Base-by-base conservation (phyloP, 2,888 invertebrate genomes). In the Limenitis camilla region DNA sequence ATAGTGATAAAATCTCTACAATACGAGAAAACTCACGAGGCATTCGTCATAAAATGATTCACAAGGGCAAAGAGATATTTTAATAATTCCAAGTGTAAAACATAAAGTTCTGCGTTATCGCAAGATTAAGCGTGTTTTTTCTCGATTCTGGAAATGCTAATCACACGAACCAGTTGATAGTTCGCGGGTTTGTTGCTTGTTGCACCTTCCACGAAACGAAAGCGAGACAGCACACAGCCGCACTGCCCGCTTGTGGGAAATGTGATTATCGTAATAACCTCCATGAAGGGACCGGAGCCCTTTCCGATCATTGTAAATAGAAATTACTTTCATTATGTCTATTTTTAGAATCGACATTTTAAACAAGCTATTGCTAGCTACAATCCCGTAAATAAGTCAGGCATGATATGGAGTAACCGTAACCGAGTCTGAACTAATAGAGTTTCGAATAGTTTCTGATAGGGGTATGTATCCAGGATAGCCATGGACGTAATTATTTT, bases 201-300 rank as follows among this genome's bases (percentile, higher is more conserved):
- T 71, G 73, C 74, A 67, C 72, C 78, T 86, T 86, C 86, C 70
- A 61, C 72, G 86, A 86, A 86, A 78, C 81, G 83, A 84, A 81
- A 83, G 81, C 81, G 76, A 81, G 79, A 79, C 78, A 79, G 76
- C n/a, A 19, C 19, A 19, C 19, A 19, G 19, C 19, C 19, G 2
- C 1, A 19, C 19, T 19, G 19, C 19, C 66, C 71, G 65, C 76
- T 81, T 78, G 81, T 78, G 74, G 77, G 83, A 84, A 85, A 79
- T 72, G 75, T 76, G 78, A 85, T 86, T 84, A 85, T 76, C 74
- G 80, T 84, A 84, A 85, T 79, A 81, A 81, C 76, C 79, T 81
- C 80, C 77, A 19, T 19, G 19, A 19, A 72, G 77, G 79, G 80
- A 83, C 72, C 72, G 67, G 68, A 56, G 72, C 71, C 72, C 72